Base-by-base conservation (phyloP, 2,113 vertebrate genomes). In the Protomyctophum bolini region DNA sequence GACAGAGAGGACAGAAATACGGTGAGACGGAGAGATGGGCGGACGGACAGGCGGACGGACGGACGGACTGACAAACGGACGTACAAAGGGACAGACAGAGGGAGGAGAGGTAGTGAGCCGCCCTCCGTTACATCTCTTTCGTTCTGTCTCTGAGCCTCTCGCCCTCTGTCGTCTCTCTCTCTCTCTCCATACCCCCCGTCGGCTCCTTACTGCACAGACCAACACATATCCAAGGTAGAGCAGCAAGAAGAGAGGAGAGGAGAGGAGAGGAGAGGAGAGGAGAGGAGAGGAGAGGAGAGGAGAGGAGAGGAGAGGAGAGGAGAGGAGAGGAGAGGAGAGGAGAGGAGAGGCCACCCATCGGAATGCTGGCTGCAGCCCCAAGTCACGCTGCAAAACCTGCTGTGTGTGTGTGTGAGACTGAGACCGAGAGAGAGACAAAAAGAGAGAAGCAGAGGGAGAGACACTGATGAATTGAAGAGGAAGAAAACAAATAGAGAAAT, bases 181-280 rank as follows among this genome's bases (percentile, higher is more conserved):
- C 48, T 33, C 68, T 63, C 28, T 28, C 62, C 6, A 68, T 61
- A 70, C 67, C 45, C 64, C 52, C 51, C 47, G 50, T 65, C 74
- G 73, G 72, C 77, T 72, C 62, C 59, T 77, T 65, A 82, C 77
- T 87, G 85, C 73, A 62, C n/a, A 61, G 77, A 77, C 86, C 79
- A 85, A 54, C 21, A 59, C 56, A 82, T 74, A 84, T 66, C 75
- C 73, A 75, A 81, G 84, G 83, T 88, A 75, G 63, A 82, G 76
- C 58, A 83, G 70, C 57, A 69, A 86, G 65, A 76, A 66, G 74
- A 76, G 72, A 55, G 58, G 55, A 66, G 33, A 54, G 56, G 52
- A 29, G 21, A 52, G 41, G 60, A 68, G 60, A 63, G 41, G 58
- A 68, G 77, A 75, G 83, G 72, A 41, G 62, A 21, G 66, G 65